A percentile compares a stretch with the other conserved stretches of the same genome.
Conservation (phyloP, 2,113 vertebrate species). For the Laticauda laticaudata region DNA sequence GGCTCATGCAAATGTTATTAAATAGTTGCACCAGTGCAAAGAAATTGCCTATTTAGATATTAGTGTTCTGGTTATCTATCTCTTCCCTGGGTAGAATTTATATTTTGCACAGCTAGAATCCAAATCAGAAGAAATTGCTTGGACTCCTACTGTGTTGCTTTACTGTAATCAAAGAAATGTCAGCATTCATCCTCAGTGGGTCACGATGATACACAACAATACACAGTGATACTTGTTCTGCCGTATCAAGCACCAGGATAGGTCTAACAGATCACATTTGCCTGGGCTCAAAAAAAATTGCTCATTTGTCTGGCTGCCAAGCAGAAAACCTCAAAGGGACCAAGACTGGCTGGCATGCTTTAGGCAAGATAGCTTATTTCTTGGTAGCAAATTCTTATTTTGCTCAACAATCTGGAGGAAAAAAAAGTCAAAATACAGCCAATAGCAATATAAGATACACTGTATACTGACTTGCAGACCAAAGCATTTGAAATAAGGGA, state of each 20-base stretch:
- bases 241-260: background rate
- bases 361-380: background rate
- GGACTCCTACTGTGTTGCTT: background rate
- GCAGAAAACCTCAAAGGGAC: background rate
- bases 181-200: background rate
- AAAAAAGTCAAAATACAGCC: background rate
- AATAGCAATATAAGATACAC: background rate
- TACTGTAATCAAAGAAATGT: conserved; percentile 1
- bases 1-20: background rate
- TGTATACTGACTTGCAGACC: background rate
- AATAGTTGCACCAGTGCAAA: background rate
- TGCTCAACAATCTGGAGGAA: background rate
- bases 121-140: conserved; percentile 5
- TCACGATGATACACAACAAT: background rate
- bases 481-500: background rate
- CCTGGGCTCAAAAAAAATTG: background rate
- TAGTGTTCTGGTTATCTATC: background rate
- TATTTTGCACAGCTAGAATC: background rate
- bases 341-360: background rate
- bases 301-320: background rate
- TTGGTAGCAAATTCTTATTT: background rate
- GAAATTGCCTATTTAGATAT: background rate
- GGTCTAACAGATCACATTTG: background rate
- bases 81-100: background rate
- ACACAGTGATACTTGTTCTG: background rate